A percentile compares a stretch with the other conserved stretches of the same genome.
Conservation (phyloP, 2,113 vertebrate genomes). For the Onychostoma macrolepis region DNA sequence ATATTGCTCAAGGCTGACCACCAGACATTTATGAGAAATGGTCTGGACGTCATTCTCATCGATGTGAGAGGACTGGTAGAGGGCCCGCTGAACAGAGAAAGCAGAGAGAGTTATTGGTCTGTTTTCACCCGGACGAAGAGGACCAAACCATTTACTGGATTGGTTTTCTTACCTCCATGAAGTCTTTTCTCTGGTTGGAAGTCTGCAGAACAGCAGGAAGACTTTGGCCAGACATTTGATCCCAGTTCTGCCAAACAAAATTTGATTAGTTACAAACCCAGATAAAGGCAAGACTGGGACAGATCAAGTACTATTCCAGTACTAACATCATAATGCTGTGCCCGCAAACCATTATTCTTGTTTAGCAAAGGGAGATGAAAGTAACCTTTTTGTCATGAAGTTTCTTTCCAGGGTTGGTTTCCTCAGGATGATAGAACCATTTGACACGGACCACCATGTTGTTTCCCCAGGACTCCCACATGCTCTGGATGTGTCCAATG, state of each 20-base stretch:
- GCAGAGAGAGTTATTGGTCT: not conserved
- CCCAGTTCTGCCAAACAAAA: constrained; percentile 83
- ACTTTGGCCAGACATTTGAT: constrained; percentile 89
- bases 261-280: constrained; percentile 11
- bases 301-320: not conserved
- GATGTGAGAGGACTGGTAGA: constrained; percentile 98
- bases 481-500: constrained; percentile 98
- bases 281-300: not conserved
- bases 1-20: constrained; percentile 95
- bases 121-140: not conserved
- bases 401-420: constrained; percentile 96
- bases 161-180: constrained; percentile 87
- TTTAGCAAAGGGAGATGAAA: constrained; percentile 15
- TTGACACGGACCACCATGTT: constrained; percentile 99
- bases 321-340: not conserved
- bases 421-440: constrained; percentile 99
- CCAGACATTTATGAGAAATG: constrained; percentile 98
- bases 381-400: constrained; percentile 93
- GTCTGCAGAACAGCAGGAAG: constrained; percentile 87
- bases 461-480: constrained; percentile 99
- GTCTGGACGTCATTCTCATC: constrained; percentile 99
- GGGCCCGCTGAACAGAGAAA: constrained; percentile 81
- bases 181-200: constrained; percentile 95
- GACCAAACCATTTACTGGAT: not conserved
- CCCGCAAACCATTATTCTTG: not conserved